These are phyloP conservation scores for Trimorus sp. DNA, from an alignment of 2,888 invertebrate genomes.

Conservation along the genomic window DNA sequence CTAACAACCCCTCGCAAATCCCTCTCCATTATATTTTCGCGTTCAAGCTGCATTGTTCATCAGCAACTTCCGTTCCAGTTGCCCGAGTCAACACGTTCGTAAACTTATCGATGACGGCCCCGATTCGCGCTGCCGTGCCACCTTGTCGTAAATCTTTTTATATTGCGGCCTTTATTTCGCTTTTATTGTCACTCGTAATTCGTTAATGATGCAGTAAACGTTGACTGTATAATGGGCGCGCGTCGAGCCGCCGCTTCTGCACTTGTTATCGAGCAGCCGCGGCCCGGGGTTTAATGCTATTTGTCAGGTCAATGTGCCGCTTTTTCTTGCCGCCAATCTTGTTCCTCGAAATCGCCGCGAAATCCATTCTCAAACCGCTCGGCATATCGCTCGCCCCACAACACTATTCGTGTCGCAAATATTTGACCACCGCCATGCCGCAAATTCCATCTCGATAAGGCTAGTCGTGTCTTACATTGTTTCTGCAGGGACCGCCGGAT, in stretches of 20 bases:
- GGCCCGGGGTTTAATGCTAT: conserved; percentile 36
- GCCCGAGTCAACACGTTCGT: conserved; percentile 73
- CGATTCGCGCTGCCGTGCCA: conserved; percentile 56
- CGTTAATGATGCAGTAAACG: conserved; percentile 77
- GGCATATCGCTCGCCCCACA: background rate
- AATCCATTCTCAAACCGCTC: background rate
- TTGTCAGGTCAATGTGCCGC: conserved; percentile 49
- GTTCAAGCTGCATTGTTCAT: conserved; percentile 56
- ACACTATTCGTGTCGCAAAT: conserved; percentile 23
- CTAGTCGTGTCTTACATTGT: conserved; percentile 18
- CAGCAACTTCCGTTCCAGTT: conserved; percentile 61
- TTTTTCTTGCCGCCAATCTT: conserved; percentile 33
- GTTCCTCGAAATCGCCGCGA: conserved; percentile 13
- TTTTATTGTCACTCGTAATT: conserved; percentile 77
- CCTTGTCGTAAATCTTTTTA: conserved; percentile 76
- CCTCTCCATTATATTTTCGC: conserved; percentile 46
- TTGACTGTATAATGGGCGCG: conserved; percentile 58
- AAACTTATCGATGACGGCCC: conserved; percentile 74
- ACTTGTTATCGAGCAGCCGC: conserved; percentile 47
- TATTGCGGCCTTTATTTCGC: conserved; percentile 73
- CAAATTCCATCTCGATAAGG: conserved; percentile 21
- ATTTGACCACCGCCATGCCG: conserved; percentile 16
- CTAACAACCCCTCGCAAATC: conserved; percentile 34
- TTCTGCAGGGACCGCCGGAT: background rate
- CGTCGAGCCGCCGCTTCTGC: conserved; percentile 41